phyloP scores from a whole-genome alignment of 2,888 invertebrate species.

The Drosophila diplacantha region DNA sequence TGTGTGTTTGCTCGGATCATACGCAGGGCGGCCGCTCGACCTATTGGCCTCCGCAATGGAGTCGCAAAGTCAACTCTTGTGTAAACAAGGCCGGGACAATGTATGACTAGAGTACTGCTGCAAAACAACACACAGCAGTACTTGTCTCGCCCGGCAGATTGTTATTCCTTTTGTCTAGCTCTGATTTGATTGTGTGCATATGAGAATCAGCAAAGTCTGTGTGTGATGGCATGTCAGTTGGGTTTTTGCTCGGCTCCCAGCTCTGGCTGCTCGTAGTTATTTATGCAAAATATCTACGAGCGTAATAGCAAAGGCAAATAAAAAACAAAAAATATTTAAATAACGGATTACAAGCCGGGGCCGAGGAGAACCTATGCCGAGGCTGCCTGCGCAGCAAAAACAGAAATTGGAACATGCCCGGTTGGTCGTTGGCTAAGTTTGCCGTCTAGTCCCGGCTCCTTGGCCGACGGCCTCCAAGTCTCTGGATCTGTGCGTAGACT shows the following conservation, averaged over 20 bases:
- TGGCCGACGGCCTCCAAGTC: slow-evolving; percentile 34
- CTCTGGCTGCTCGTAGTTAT: slow-evolving; percentile 53
- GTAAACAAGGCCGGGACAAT: slow-evolving; percentile 37
- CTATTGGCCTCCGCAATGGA: neutral
- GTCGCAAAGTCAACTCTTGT: slow-evolving; percentile 45
- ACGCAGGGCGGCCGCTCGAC: slow-evolving; percentile 14
- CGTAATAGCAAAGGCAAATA: slow-evolving; percentile 65
- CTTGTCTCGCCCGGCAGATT: slow-evolving; percentile 26
- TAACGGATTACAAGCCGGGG: slow-evolving; percentile 62
- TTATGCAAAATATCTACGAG: slow-evolving; percentile 67
- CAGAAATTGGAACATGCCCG: slow-evolving; percentile 36
- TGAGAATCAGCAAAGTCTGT: slow-evolving; percentile 15
- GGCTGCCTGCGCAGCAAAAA: slow-evolving; percentile 32
- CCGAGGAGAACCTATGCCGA: slow-evolving; percentile 1
- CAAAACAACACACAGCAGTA: slow-evolving; percentile 26
- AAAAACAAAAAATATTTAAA: slow-evolving; percentile 64
- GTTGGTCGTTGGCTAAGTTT: slow-evolving; percentile 28
- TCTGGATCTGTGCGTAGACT: slow-evolving; percentile 55
- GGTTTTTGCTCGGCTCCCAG: slow-evolving; percentile 30
- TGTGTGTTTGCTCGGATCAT: slow-evolving; percentile 35
- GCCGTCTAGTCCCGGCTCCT: slow-evolving; percentile 39
- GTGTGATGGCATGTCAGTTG: slow-evolving; percentile 7
- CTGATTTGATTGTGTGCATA: slow-evolving; percentile 44
- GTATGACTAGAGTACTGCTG: slow-evolving; percentile 37
- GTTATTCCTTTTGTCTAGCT: slow-evolving; percentile 23